Conservation (phyloP, 2,797 vertebrate species). For the Molossus molossus region DNA sequence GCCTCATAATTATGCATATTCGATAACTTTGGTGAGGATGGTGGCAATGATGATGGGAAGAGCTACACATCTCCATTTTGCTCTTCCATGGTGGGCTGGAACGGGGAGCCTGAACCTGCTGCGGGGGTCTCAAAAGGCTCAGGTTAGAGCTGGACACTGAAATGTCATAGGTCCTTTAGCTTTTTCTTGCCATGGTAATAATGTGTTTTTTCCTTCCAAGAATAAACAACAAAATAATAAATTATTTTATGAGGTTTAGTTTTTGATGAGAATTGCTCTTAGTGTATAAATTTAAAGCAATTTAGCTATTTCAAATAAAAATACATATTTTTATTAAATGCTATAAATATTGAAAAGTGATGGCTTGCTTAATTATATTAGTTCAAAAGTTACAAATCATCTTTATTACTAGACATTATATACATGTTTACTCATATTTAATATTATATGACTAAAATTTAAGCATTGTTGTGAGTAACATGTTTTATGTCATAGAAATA, state of each 20-base stretch:
- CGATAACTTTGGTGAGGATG: neutral
- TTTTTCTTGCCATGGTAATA: neutral
- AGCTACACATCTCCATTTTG: neutral
- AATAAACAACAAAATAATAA: neutral
- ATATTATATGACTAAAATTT: neutral
- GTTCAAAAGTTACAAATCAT: neutral
- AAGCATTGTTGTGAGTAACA: neutral
- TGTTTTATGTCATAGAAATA: neutral
- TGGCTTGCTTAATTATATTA: neutral
- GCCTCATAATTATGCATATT: neutral
- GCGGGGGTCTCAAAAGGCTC: no score
- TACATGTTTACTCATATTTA: neutral
- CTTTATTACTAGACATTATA: neutral
- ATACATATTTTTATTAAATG: constrained; percentile 5
- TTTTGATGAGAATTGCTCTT: neutral
- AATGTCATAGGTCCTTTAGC: neutral
- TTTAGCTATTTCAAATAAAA: neutral
- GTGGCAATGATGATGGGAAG: neutral
- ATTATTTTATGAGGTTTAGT: neutral
- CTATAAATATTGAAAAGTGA: constrained; percentile 24
- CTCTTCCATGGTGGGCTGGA: neutral
- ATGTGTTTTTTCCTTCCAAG: neutral
- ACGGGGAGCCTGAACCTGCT: neutral
- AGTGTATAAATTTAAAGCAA: neutral
- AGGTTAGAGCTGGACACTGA: neutral